These are phyloP conservation scores for Leucoma salicis DNA, from an alignment of 2,888 invertebrate species.

Conservation along the genomic window DNA sequence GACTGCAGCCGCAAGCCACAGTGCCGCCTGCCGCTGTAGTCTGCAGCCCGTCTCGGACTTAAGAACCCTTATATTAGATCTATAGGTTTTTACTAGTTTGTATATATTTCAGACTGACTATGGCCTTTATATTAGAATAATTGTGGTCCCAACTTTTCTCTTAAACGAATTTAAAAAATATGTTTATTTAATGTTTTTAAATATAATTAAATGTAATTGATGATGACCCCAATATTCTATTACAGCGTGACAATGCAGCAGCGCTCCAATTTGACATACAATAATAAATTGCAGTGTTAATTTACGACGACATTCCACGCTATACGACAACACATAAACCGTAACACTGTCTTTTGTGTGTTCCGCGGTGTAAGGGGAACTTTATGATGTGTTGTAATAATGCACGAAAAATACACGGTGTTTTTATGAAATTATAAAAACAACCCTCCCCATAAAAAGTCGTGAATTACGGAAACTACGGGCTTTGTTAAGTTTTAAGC, in stretches of 20 bases:
- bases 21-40: no score
- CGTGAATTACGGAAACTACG: neutral
- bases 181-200: no score
- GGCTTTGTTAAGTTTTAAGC: no score
- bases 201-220: no score
- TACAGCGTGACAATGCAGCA: neutral
- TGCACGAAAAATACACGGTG: conserved; percentile 5
- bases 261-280: conserved; percentile 14
- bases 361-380: conserved; percentile 13
- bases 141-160: no score
- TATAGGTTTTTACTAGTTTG: no score
- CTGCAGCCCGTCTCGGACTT: no score
- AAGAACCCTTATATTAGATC: no score
- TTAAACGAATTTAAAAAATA: no score
- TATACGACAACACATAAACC: conserved; percentile 20
- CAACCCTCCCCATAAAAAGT: neutral
- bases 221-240: neutral
- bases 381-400: conserved; percentile 13
- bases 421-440: conserved; percentile 2
- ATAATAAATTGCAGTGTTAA: conserved; percentile 34
- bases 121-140: no score
- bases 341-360: conserved; percentile 15
- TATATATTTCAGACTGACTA: no score
- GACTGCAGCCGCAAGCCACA: no score
- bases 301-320: conserved; percentile 22